phyloP scores from a whole-genome alignment of 2,113 vertebrate species.

The Toxotes chatareus region DNA sequence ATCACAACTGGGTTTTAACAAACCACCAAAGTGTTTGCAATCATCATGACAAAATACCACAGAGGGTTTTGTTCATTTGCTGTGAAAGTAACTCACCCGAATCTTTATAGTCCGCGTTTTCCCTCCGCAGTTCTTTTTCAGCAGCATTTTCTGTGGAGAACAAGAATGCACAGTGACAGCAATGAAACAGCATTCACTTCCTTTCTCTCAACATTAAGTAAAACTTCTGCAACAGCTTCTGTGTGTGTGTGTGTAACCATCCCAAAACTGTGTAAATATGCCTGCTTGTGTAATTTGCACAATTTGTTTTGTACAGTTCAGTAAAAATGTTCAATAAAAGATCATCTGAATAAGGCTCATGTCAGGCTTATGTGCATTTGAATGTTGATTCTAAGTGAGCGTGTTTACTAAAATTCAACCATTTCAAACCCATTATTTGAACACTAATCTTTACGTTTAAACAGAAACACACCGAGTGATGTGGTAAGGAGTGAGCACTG shows the following conservation, averaged over 20 bases:
- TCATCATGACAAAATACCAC: neutral
- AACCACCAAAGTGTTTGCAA: neutral
- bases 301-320: neutral
- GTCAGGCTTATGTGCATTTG: neutral
- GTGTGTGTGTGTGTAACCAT: neutral
- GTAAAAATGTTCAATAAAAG: no score
- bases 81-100: constrained; percentile 81
- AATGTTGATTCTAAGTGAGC: neutral
- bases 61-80: neutral
- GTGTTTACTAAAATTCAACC: neutral
- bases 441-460: neutral
- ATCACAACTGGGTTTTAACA: neutral
- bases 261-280: neutral
- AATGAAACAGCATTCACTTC: neutral
- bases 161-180: constrained; percentile 61
- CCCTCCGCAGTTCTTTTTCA: constrained; percentile 90
- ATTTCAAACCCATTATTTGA: neutral
- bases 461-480: neutral
- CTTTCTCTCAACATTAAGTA: neutral
- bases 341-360: neutral
- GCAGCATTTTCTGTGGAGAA: constrained; percentile 91
- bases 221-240: neutral
- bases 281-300: no score
- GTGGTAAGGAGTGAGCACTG: neutral
- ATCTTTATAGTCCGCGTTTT: constrained; percentile 93